Evolutionary conservation across 2,113 vertebrate genomes (phyloP).

Genomic region (Halcyon senegalensis): DNA sequence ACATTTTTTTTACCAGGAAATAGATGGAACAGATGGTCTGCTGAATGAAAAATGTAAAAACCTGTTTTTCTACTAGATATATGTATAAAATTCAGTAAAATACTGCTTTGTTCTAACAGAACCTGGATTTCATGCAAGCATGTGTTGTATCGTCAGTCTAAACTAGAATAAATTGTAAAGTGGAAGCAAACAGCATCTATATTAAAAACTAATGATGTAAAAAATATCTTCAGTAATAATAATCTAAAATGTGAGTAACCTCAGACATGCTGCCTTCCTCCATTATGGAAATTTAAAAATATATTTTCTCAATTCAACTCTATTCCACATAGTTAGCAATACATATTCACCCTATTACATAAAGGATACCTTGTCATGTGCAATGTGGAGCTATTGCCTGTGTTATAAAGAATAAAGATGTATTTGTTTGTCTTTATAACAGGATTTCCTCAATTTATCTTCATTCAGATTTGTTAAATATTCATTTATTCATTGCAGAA

Average conservation of each 20-base stretch:
- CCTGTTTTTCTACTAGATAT: not conserved
- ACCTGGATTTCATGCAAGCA: not conserved
- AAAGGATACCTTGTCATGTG: slow-evolving; percentile 35
- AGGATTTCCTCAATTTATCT: slow-evolving; percentile 63
- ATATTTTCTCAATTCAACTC: slow-evolving; percentile 25
- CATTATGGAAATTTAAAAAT: slow-evolving; percentile 57
- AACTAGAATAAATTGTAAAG: not conserved
- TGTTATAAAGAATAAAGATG: slow-evolving; percentile 50
- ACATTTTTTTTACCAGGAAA: not conserved
- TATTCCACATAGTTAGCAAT: slow-evolving; percentile 27
- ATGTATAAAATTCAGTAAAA: not conserved
- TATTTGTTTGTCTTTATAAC: slow-evolving; percentile 55
- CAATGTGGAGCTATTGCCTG: not conserved
- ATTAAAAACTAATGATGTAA: slow-evolving; percentile 69
- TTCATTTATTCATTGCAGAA: slow-evolving; percentile 60
- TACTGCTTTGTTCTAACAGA: not conserved
- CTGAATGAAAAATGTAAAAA: not conserved
- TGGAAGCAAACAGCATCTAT: slow-evolving; percentile 25
- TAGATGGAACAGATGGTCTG: not conserved
- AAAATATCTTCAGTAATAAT: slow-evolving; percentile 56
- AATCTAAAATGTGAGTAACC: slow-evolving; percentile 56
- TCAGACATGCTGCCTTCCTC: slow-evolving; percentile 54
- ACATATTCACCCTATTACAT: slow-evolving; percentile 23
- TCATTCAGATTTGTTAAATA: slow-evolving; percentile 62
- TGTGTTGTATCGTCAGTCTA: not conserved